These are phyloP conservation scores for Gisinianus flammeolus DNA, from an alignment of 2,888 invertebrate species.

Conservation along the genomic window DNA sequence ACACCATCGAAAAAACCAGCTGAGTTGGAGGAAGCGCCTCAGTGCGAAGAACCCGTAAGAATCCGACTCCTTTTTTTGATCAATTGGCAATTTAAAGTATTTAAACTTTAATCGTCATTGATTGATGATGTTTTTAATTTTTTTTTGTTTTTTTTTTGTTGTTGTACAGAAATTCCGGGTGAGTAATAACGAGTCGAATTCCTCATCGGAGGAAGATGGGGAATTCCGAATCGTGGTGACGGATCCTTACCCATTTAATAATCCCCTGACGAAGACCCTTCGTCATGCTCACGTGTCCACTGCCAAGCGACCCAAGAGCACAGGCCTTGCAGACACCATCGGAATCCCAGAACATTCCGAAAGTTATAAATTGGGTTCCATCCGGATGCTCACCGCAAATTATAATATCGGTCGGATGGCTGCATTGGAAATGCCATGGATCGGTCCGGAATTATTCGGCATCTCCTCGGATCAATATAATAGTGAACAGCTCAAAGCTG, in stretches of 20 bases:
- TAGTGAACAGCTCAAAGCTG: constrained; percentile 30
- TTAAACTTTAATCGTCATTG: not conserved
- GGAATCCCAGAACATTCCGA: constrained; percentile 29
- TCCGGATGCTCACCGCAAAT: constrained; percentile 29
- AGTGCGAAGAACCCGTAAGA: not conserved
- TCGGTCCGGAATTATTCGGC: constrained; percentile 39
- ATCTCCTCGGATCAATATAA: constrained; percentile 37
- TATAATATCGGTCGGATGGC: constrained; percentile 38
- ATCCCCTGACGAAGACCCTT: not conserved
- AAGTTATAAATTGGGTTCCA: constrained; percentile 30
- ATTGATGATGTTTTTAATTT: not conserved
- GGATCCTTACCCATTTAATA: constrained; percentile 24
- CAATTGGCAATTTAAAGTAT: not conserved
- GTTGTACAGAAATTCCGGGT: constrained; percentile 13
- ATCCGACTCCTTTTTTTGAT: not conserved
- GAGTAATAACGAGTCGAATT: constrained; percentile 20
- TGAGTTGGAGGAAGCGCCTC: not conserved
- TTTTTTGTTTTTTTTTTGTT: not conserved
- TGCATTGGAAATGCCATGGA: constrained; percentile 33
- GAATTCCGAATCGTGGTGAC: constrained; percentile 24
- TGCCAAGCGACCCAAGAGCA: not conserved
- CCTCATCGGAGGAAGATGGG: constrained; percentile 27
- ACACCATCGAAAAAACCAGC: not conserved
- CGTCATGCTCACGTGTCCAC: too few relatives aligned
- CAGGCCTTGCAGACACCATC: constrained; percentile 10